Base-by-base conservation (phyloP, 2,888 invertebrate species). In the Iselma pallidipennis region DNA sequence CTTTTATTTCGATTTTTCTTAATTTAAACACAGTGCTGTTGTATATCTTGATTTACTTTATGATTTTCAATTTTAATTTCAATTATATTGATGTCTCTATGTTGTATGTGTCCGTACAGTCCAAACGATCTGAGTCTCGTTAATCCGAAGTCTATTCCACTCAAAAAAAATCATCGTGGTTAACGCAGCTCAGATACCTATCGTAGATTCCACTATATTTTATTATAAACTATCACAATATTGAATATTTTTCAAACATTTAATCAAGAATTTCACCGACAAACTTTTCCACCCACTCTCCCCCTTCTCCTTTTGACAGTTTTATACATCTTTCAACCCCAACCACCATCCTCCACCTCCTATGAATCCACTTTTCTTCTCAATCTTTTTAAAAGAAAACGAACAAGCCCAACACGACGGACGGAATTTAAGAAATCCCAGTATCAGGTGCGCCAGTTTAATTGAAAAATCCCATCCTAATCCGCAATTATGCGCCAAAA, bases 401-500 rank as follows among this genome's bases (percentile, higher is more conserved):
- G 33, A 37, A 37, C 33, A 37, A 37, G 4, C 42, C 42, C 42
- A 42, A 10, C 37, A 37, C 37, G 49, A 26, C 49, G 50, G 26
- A 16, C 19, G 51, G 45, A 45, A 55, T 59, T 31, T 42, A 29
- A 59, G 64, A 64, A 69, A 68, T 69, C 66, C 66, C 42, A 70
- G 75, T 73, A 76, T 76, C 77, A 77, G 77, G 77, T 77, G 77
- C 74, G 68, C 55, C 42, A 70, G 66, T 68, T 69, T 75, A 74
- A 77, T 74, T 74, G 74, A 76, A 76, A 76, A 77, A 77, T 76
- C 77, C 70, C 62, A 72, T 68, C 68, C 66, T 76, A 77, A 77
- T 77, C 77, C 75, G 67, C 75, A 76, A 77, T 77, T 74, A 76
- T 51, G 57, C 49, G 50, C 50, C 50, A 57, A 57, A 51, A 51